Base-by-base conservation (phyloP, 2,113 vertebrate genomes). In the Grammomys surdaster region DNA sequence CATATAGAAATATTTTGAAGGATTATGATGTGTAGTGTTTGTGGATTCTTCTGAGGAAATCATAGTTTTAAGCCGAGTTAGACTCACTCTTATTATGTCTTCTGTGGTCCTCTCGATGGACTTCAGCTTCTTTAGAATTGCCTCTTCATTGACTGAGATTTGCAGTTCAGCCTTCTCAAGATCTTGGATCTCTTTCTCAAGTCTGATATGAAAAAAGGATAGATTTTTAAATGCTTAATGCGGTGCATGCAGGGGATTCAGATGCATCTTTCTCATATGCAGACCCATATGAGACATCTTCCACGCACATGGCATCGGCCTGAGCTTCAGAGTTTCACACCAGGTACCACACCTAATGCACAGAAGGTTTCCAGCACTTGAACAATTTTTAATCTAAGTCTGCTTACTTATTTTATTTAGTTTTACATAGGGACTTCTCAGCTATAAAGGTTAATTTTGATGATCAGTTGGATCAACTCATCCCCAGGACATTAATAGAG, bases 31-130 rank as follows among this genome's bases (percentile, higher is more conserved):
- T 46, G 8, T 54, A 85, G 26, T n/a, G 11, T 69, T 81, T 87
- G 69, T 40, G 60, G 65, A 93, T 75, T 89, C 31, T 19, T 72
- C 40, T 76, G 43, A 95, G 65, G 58, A 12, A 94, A 40, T 91
- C 48, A 22, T 28, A 13, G 70, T 86, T 93, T 93, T 92, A 78
- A 78, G 85, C 22, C 91, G 20, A 78, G 36, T 93, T 58, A 33
- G 43, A 85, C 98, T 97, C 98, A 99, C 99, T 99, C 99, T 99
- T 98, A 99, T 99, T 87, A 99, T 99, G 97, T 99, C 99, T 97
- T 99, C 99, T 16, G 99, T 96, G 1, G 99, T 99, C 95, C 98
- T 99, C 97, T 99, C 99, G 89, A 99, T 98, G 93, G 99, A 99
- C 94, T 99, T 99, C 54, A 99, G 97, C 95, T 99, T 99, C 98